phyloP scores from a whole-genome alignment of 2,888 invertebrate genomes.

The Aleiodes alternator region DNA sequence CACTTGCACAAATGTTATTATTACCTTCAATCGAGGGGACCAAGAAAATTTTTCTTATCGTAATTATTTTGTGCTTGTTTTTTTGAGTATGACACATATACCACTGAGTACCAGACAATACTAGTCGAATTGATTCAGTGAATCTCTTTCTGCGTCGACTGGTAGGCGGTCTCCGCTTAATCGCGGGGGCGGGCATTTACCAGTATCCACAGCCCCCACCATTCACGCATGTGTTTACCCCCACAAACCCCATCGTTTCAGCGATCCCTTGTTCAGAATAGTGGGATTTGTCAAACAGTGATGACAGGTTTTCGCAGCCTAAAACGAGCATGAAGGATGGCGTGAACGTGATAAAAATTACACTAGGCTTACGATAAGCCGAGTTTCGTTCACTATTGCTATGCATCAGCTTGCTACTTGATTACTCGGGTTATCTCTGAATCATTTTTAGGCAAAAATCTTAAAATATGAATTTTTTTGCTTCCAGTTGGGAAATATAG shows the following conservation, averaged over 20 bases:
- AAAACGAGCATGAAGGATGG: too few relatives aligned
- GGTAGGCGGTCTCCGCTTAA: conserved; percentile 42
- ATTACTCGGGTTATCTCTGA: too few relatives aligned
- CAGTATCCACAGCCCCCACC: conserved; percentile 49
- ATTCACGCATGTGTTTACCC: conserved; percentile 28
- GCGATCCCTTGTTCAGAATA: conserved; percentile 44
- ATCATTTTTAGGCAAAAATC: too few relatives aligned
- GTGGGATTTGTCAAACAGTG: conserved; percentile 20
- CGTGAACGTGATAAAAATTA: too few relatives aligned
- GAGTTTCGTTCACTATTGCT: too few relatives aligned
- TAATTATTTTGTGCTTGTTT: background rate
- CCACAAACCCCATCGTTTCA: conserved; percentile 48
- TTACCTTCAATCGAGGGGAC: background rate
- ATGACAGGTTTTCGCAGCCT: conserved; percentile 2
- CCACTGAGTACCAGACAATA: conserved; percentile 43
- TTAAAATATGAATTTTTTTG: too few relatives aligned
- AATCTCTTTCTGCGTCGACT: conserved; percentile 51
- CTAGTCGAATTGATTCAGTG: conserved; percentile 61
- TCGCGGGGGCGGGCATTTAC: conserved; percentile 44
- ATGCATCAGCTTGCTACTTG: too few relatives aligned
- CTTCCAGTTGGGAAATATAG: too few relatives aligned
- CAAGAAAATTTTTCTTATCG: background rate
- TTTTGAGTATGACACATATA: conserved; percentile 7
- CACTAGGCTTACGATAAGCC: too few relatives aligned
- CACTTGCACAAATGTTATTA: background rate